These are phyloP conservation scores for Urosaurus nigricauda DNA, from an alignment of 2,797 vertebrate species.

Conservation along the genomic window DNA sequence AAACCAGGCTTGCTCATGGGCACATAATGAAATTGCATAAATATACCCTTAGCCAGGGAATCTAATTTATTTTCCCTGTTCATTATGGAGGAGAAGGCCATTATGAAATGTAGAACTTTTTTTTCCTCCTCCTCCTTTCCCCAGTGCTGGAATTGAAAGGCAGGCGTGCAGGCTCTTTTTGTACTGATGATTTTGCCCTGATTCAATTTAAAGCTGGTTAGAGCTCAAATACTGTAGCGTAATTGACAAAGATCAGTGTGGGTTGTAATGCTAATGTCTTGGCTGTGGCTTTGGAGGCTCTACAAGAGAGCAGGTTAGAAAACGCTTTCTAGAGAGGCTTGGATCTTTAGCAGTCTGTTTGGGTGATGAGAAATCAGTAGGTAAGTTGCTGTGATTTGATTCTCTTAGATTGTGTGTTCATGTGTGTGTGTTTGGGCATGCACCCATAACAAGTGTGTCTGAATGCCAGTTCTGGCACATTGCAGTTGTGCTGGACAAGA, in stretches of 20 bases:
- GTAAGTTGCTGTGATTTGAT: background rate
- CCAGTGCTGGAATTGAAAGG: constrained; percentile 82
- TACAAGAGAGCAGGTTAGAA: background rate
- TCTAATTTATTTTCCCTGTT: constrained; percentile 90
- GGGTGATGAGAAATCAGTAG: background rate
- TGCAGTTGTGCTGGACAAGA: background rate
- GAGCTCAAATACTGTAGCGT: constrained; percentile 77
- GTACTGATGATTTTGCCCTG: constrained; percentile 82
- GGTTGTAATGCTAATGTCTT: constrained; percentile 68
- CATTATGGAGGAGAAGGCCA: constrained; percentile 86
- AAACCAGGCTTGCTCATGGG: constrained; percentile 84
- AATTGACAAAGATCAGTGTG: constrained; percentile 82
- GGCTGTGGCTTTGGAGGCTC: constrained; percentile 47
- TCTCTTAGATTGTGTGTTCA: background rate
- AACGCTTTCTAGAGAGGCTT: rapidly evolving
- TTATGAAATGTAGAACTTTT: constrained; percentile 85
- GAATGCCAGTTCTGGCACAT: background rate
- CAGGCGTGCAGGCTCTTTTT: constrained; percentile 80
- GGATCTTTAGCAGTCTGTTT: background rate
- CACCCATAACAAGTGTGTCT: background rate
- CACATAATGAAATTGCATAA: constrained; percentile 89
- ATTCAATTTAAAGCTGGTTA: constrained; percentile 85
- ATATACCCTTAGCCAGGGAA: constrained; percentile 86
- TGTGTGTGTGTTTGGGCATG: background rate
- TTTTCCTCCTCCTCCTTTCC: constrained; percentile 34